These are phyloP conservation scores for Corythornis leucogaster DNA, from an alignment of 2,797 vertebrate genomes.

Conservation along the genomic window DNA sequence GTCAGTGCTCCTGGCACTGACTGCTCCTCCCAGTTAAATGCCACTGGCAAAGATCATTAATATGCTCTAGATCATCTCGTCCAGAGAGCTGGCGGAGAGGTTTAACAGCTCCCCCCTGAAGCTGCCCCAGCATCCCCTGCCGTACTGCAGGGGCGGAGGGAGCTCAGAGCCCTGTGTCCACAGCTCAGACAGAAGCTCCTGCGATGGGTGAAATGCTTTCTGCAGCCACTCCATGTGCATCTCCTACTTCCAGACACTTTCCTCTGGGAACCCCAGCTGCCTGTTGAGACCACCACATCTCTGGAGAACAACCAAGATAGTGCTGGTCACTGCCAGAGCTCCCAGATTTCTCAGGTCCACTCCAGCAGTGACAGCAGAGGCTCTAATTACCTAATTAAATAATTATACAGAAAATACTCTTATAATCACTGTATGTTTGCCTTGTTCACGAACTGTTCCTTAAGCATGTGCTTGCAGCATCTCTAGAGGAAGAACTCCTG, in stretches of 20 bases:
- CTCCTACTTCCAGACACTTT: neutral
- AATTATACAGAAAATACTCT: neutral
- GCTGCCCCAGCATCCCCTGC: neutral
- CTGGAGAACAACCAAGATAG: neutral
- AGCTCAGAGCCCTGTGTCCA: neutral
- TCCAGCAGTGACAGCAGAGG: neutral
- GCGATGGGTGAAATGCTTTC: rapidly evolving
- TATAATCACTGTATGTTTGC: neutral
- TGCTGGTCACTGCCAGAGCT: neutral
- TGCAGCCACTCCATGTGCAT: neutral
- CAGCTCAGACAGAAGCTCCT: neutral
- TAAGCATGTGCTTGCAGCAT: neutral
- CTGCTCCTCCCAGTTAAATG: neutral
- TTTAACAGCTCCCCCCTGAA: neutral
- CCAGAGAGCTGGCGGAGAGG: neutral
- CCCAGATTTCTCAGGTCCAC: neutral
- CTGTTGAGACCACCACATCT: neutral
- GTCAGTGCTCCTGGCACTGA: neutral
- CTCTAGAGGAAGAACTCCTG: neutral
- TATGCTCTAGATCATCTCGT: neutral
- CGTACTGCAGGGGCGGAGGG: rapidly evolving
- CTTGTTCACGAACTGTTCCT: neutral
- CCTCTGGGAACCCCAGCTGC: neutral
- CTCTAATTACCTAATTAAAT: neutral
- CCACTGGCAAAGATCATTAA: neutral